Base-by-base conservation (phyloP, 2,888 invertebrate genomes). In the Bombyx huttoni region DNA sequence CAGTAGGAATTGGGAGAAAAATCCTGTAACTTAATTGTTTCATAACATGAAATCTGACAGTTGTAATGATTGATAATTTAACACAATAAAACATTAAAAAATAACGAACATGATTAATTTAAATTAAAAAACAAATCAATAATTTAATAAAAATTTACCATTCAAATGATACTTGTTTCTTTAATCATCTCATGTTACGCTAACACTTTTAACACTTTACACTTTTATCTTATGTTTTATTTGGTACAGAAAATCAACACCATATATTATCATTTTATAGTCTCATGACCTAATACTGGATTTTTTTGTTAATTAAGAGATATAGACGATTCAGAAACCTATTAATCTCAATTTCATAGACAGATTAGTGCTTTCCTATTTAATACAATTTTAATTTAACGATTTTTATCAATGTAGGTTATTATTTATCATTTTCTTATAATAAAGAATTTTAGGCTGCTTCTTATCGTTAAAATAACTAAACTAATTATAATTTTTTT, bases 161-260 rank as follows among this genome's bases (percentile, higher is more conserved):
- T 40, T 40, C 8, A 10, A 40, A 34, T 48, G 50, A 50, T 52
- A 47, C 46, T 47, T 48, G 14, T 52, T 13, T n/a, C 56, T 67
- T 70, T 66, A 68, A 71, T 76, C 81, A 81, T 84, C 80, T 65
- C 62, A 65, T 85, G 82, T 86, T 84, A 83, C 81, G 71, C 70
- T 87, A 87, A 84, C 87, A n/a, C n/a, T n/a, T n/a, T n/a, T n/a
- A n/a, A n/a, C n/a, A n/a, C 87, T 88, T 83, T 87, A 85, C 72
- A 67, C 83, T 74, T 64, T 82, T 83, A 84, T 84, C 80, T 58
- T 74, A 56, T 66, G 68, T 86, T 83, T 86, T 84, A 83, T 81
- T 77, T 71, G 64, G 77, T 77, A 72, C 73, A 68, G 72, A 62
- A 58, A 65, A 76, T 81, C 76, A 78, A 82, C 67, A 85, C 81